Evolutionary conservation across 1,140 invertebrate species (phyloP).

Genomic region (Hypothenemus hampei): DNA sequence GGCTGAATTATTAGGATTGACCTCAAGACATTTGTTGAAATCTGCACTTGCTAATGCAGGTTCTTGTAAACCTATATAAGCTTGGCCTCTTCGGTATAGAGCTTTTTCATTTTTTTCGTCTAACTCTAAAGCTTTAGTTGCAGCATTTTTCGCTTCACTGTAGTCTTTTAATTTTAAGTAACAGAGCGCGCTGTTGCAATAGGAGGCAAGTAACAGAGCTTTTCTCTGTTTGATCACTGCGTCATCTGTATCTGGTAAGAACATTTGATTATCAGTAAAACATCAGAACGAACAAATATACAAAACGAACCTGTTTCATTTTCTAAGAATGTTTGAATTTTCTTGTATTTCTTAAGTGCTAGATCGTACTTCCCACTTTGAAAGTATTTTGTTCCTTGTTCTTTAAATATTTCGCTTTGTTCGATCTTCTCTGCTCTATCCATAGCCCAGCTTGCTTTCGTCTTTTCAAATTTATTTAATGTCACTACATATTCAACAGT

Average conservation of each 20-base stretch:
- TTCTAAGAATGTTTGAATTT: conserved; percentile 51
- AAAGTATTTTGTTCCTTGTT: conserved; percentile 89
- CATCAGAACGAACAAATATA: conserved; percentile 2
- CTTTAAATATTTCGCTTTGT: conserved; percentile 77
- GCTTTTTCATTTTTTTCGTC: conserved; percentile 84
- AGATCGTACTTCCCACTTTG: conserved; percentile 71
- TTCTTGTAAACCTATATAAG: conserved; percentile 70
- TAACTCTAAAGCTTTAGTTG: conserved; percentile 66
- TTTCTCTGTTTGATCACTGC: conserved; percentile 51
- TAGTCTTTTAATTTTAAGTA: conserved; percentile 76
- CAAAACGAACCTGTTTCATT: conserved; percentile 36
- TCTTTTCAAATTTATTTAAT: conserved; percentile 78
- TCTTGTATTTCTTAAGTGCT: conserved; percentile 87
- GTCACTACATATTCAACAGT: conserved; percentile 77
- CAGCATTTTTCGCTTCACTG: conserved; percentile 63
- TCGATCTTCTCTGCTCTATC: conserved; percentile 73
- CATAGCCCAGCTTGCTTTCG: conserved; percentile 76
- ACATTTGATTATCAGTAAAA: conserved; percentile 1
- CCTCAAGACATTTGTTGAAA: conserved; percentile 64
- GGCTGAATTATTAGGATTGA: conserved; percentile 69
- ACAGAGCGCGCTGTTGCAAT: conserved; percentile 83
- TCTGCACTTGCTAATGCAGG: conserved; percentile 72
- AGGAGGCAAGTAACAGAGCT: conserved; percentile 61
- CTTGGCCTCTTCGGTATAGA: conserved; percentile 82
- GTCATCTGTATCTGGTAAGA: conserved; percentile 24